phyloP scores from a whole-genome alignment of 2,888 invertebrate species.

The Clanis bilineata region DNA sequence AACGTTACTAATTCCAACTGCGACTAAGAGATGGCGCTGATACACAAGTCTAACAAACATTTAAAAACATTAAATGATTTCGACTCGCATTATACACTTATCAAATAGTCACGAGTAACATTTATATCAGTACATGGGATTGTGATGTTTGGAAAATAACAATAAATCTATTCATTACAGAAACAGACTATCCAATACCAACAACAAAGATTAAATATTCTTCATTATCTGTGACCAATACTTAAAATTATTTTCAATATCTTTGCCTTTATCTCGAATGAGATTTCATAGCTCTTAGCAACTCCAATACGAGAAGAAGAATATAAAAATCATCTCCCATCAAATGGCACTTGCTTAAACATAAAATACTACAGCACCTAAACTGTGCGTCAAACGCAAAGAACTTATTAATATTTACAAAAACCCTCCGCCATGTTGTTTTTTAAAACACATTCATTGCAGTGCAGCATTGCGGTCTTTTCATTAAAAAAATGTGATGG shows the following conservation, averaged over 20 bases:
- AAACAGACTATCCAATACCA: conserved; percentile 20
- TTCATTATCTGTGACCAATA: conserved; percentile 28
- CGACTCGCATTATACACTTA: neutral
- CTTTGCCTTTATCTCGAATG: conserved; percentile 39
- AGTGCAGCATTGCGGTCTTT: conserved; percentile 28
- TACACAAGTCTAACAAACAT: neutral
- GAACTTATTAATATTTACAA: conserved; percentile 54
- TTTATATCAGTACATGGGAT: neutral
- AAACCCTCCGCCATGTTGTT: conserved; percentile 49
- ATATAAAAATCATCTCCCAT: conserved; percentile 50
- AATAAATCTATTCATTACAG: neutral
- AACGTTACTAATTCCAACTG: conserved; percentile 15
- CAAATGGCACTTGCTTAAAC: conserved; percentile 61
- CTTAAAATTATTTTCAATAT: conserved; percentile 22
- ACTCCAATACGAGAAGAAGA: conserved; percentile 55
- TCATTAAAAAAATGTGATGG: conserved; percentile 35
- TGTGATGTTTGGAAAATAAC: conserved; percentile 12
- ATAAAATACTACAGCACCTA: conserved; percentile 53
- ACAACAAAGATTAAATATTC: conserved; percentile 14
- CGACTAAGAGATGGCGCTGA: conserved; percentile 1
- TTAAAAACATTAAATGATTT: neutral
- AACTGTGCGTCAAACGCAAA: conserved; percentile 63
- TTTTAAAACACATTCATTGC: conserved; percentile 45
- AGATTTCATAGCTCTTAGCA: conserved; percentile 53
- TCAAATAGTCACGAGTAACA: neutral